Evolutionary conservation across 2,113 vertebrate species (phyloP), one percentile per base, ranked within the genome.

Genomic region (Prunella himalayana): DNA sequence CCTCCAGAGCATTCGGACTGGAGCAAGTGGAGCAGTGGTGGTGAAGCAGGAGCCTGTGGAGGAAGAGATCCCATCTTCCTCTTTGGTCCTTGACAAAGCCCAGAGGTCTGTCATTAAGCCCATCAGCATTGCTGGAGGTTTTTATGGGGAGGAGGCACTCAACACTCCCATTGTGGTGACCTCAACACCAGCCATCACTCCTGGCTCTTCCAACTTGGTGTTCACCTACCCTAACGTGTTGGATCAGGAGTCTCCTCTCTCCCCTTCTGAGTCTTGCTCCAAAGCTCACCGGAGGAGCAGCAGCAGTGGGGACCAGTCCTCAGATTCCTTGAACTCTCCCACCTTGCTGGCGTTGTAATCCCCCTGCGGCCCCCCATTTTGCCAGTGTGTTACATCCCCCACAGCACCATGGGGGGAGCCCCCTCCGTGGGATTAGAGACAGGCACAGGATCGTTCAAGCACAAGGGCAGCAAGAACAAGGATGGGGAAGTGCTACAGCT

Each of bases 251-350:
- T 99, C 99, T 63, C 99, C 99, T 7, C 98, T 99, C 6, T 99
- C 99, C 14, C 99, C 99, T 13, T 99, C 99, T 0, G 99, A 99
- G 98, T 99, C 99, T 39, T 99, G 99, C 97, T 99, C 99, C 97
- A 99, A 99, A 98, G 99, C 99, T 84, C 99, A 99, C 95, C 99
- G 99, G 92, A 98, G 99, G 94, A 99, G 99, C 98, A 99, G 99
- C 98, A 99, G 99, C 98, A 99, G 99, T 1, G 99, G 99, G 44
- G 99, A 99, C 97, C 99, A 99, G 97, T 99, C 99, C 9, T 99
- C 99, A 31, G 99, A 99, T 98, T 99, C 99, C 96, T 99, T 99
- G 98, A 99, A 99, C 99, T 99, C 99, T 35, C 99, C 99, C 35
- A 99, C 99, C 73, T 98, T 99, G 83, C 98, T 99, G 98, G 99